A percentile compares a stretch with the other conserved stretches of the same genome.
phyloP scores from a whole-genome alignment of 2,113 vertebrate genomes.

The Willisornis vidua region DNA sequence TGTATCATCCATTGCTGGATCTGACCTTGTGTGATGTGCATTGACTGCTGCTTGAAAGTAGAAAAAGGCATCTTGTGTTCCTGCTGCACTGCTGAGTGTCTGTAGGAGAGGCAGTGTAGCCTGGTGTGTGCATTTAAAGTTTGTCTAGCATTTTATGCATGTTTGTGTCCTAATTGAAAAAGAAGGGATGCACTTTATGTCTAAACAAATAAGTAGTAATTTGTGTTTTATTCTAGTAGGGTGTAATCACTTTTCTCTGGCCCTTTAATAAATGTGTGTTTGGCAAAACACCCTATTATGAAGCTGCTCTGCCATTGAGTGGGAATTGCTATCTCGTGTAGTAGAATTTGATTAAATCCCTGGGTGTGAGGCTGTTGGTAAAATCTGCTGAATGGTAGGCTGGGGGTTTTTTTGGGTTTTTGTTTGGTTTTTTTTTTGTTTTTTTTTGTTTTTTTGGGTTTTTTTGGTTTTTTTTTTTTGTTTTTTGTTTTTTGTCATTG shows the following conservation, averaged over 20 bases:
- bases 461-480: no score
- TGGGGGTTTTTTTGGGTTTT: no score
- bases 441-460: neutral
- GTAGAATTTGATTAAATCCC: neutral
- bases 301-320: neutral
- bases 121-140: neutral
- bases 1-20: neutral
- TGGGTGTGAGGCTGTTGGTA: neutral
- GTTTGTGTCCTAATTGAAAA: neutral
- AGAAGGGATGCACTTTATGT: neutral
- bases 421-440: no score
- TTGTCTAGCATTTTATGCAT: neutral
- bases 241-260: neutral
- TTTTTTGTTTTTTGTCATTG: rapidly evolving
- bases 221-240: neutral
- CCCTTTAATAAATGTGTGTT: neutral
- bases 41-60: neutral
- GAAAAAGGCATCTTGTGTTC: neutral
- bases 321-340: neutral
- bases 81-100: neutral
- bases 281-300: neutral
- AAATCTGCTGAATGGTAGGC: neutral
- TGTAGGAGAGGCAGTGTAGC: neutral
- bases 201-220: neutral
- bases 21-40: neutral